Evolutionary conservation across 2,888 invertebrate genomes (phyloP).

Genomic region (Mimumesa dahlbomi): DNA sequence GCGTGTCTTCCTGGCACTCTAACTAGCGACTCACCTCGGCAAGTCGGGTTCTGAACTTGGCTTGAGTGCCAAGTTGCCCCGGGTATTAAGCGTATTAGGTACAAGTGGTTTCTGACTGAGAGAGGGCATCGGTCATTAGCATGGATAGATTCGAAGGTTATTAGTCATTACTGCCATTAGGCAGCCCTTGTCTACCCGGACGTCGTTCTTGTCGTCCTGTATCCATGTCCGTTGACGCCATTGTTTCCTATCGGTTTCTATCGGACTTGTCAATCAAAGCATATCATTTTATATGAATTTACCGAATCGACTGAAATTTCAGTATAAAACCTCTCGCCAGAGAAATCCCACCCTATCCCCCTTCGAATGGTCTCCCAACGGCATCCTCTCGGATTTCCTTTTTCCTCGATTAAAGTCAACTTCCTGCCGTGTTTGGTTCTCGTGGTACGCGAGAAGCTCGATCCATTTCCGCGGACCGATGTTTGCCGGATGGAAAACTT

Average conservation of each 20-base stretch:
- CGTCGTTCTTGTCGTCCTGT: conserved; percentile 39
- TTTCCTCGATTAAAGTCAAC: conserved; percentile 61
- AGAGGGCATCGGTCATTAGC: conserved; percentile 76
- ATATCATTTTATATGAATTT: background rate
- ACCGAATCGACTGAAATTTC: too few species aligned
- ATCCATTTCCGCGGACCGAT: conserved; percentile 68
- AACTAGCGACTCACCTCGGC: conserved; percentile 39
- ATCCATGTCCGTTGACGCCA: conserved; percentile 37
- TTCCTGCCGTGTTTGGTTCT: conserved; percentile 43
- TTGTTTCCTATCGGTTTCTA: conserved; percentile 35
- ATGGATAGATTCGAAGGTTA: conserved; percentile 76
- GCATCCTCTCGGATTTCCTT: conserved; percentile 31
- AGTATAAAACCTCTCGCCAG: too few species aligned
- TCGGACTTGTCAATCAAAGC: conserved; percentile 13
- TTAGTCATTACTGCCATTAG: conserved; percentile 77
- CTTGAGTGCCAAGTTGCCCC: conserved; percentile 74
- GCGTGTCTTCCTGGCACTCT: conserved; percentile 66
- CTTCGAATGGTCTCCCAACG: conserved; percentile 4
- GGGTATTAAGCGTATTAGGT: conserved; percentile 74
- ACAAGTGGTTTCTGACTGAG: conserved; percentile 70
- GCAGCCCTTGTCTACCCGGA: conserved; percentile 64
- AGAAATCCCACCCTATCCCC: too few species aligned
- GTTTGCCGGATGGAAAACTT: conserved; percentile 71
- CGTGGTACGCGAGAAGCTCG: conserved; percentile 51
- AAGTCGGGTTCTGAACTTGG: conserved; percentile 63